phyloP scores from a whole-genome alignment of 2,797 vertebrate genomes.

The Pogonophryne albipinna region DNA sequence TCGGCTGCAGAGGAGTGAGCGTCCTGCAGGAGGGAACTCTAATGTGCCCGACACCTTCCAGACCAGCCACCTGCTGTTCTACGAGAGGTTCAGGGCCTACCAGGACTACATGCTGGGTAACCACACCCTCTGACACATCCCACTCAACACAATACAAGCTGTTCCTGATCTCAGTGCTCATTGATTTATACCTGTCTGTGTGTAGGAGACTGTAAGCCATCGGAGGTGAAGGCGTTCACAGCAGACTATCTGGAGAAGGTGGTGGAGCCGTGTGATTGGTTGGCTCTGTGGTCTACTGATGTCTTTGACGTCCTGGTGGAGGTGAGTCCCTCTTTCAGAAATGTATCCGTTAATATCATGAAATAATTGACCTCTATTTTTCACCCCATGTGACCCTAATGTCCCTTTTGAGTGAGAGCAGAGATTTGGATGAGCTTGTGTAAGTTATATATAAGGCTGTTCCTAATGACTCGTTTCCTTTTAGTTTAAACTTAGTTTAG shows the following conservation, averaged over 20 bases:
- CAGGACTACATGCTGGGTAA: conserved; percentile 96
- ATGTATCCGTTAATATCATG: neutral
- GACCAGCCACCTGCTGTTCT: conserved; percentile 91
- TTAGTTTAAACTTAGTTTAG: too few species aligned
- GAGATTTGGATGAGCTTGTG: neutral
- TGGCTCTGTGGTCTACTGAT: conserved; percentile 91
- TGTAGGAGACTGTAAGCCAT: conserved; percentile 95
- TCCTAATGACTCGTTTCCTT: too few species aligned
- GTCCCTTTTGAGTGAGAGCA: neutral
- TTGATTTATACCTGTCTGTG: conserved; percentile 12
- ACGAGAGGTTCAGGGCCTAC: conserved; percentile 93
- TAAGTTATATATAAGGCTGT: neutral
- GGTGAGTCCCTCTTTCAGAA: conserved; percentile 78
- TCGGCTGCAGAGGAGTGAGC: conserved; percentile 80
- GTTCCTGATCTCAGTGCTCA: rapidly evolving
- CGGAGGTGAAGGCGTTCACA: conserved; percentile 91
- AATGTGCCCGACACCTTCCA: conserved; percentile 90
- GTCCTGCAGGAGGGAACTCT: conserved; percentile 56
- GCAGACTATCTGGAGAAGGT: conserved; percentile 95
- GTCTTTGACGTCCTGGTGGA: conserved; percentile 92
- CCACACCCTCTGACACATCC: neutral
- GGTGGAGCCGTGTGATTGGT: conserved; percentile 92
- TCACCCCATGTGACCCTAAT: neutral
- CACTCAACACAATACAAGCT: neutral
- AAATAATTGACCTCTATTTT: neutral